Evolutionary conservation across 1,140 invertebrate species (phyloP).

Genomic region (Maconellicoccus hirsutus): DNA sequence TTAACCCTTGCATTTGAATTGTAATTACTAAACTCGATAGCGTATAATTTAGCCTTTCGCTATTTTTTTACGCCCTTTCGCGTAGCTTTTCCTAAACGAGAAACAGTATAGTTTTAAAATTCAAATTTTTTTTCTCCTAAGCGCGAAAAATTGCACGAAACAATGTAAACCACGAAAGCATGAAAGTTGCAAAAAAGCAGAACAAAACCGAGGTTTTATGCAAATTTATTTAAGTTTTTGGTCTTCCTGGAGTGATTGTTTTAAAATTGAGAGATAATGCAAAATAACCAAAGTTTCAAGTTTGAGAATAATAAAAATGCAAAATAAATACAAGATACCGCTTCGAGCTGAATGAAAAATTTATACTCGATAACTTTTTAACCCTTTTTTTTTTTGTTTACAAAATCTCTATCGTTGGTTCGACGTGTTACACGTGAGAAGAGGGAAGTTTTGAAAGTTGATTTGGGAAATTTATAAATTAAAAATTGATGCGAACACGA

Average conservation of each 20-base stretch:
- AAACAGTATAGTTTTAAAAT: neutral
- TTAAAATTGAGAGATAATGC: slow-evolving; percentile 9
- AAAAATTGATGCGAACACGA: neutral
- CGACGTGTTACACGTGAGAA: neutral
- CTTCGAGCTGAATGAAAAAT: neutral
- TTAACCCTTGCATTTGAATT: neutral
- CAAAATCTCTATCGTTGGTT: neutral
- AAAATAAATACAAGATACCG: slow-evolving; percentile 5
- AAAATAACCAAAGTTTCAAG: neutral
- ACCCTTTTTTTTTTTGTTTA: neutral
- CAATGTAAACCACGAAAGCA: neutral
- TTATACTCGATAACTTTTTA: neutral
- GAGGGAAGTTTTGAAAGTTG: neutral
- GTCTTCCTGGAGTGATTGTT: slow-evolving; percentile 3
- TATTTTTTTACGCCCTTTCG: neutral
- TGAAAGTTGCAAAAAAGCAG: neutral
- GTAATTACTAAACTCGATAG: neutral
- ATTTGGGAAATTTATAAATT: neutral
- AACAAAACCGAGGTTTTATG: slow-evolving; percentile 3
- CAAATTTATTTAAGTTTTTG: neutral
- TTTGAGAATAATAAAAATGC: slow-evolving; percentile 5
- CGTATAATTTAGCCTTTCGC: neutral
- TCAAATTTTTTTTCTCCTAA: neutral
- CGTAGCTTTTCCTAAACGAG: neutral
- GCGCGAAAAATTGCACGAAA: neutral